phyloP scores from a whole-genome alignment of 2,797 vertebrate genomes.

The Diceros bicornis region DNA sequence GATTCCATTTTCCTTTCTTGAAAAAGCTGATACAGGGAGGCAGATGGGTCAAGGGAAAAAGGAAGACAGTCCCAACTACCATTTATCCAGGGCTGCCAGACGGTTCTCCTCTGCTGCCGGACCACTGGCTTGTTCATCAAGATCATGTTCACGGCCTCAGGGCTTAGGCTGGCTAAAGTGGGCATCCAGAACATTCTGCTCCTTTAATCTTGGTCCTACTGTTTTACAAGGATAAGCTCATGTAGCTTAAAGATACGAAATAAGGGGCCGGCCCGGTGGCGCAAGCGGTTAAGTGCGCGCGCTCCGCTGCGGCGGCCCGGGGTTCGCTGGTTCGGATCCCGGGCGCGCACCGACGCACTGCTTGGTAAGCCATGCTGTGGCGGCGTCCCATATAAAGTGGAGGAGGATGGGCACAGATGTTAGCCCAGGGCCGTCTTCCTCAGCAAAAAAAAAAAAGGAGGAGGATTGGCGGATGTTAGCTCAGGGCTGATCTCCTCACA shows the following conservation, averaged over 20 bases:
- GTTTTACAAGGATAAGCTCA: slow-evolving; percentile 58
- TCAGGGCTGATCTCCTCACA: too few species aligned
- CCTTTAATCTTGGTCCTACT: not conserved
- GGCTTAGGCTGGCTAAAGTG: slow-evolving; percentile 44
- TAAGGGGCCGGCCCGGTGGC: too few species aligned
- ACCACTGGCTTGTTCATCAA: not conserved
- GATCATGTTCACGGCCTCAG: not conserved
- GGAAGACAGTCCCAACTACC: not conserved
- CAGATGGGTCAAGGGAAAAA: not conserved
- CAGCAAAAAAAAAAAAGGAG: too few species aligned
- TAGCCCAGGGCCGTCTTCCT: too few species aligned
- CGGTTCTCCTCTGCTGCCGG: not conserved
- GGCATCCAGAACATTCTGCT: slow-evolving; percentile 55
- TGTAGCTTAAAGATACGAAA: not conserved
- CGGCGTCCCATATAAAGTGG: too few species aligned
- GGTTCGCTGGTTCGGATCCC: too few species aligned
- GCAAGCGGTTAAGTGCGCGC: too few species aligned
- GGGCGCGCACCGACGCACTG: too few species aligned
- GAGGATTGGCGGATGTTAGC: too few species aligned
- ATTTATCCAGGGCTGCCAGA: not conserved
- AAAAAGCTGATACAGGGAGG: not conserved
- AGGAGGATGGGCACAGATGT: too few species aligned
- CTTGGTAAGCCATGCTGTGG: too few species aligned
- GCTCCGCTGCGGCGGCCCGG: too few species aligned
- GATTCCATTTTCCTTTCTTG: not conserved